Conservation (phyloP, 1,140 invertebrate genomes). For the Panonychus citri region DNA sequence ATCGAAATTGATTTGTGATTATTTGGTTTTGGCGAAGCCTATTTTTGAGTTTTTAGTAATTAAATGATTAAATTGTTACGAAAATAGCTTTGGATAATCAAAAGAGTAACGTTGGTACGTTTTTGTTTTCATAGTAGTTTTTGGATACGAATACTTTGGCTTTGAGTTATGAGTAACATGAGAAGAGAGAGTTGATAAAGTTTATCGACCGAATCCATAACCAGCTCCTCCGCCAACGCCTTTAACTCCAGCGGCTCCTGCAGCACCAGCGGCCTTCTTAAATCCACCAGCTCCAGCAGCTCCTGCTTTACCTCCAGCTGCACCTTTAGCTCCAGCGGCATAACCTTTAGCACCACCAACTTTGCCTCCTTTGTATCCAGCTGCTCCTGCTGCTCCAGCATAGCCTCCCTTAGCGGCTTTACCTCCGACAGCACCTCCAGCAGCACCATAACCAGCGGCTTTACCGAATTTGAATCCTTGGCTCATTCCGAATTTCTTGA, state of each 20-base stretch:
- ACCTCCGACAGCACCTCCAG: constrained; percentile 4
- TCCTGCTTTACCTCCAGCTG: background rate
- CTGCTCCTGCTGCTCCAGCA: background rate
- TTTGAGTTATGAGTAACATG: too few relatives aligned
- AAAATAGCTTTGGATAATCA: too few relatives aligned
- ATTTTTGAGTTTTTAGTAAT: too few relatives aligned
- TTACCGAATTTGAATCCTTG: constrained; percentile 9
- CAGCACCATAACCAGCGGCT: constrained; percentile 2
- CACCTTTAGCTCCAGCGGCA: background rate
- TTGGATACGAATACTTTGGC: too few relatives aligned
- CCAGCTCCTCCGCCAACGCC: background rate
- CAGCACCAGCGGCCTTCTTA: background rate
- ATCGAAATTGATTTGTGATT: too few relatives aligned
- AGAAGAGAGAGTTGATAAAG: too few relatives aligned
- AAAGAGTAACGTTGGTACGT: too few relatives aligned
- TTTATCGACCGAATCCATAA: background rate
- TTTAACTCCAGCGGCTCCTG: background rate
- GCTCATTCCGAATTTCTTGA: constrained; percentile 6
- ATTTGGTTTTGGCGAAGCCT: too few relatives aligned
- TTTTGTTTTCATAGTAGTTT: too few relatives aligned
- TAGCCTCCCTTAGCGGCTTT: background rate
- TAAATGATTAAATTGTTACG: too few relatives aligned
- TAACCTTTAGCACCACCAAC: background rate
- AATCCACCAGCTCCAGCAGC: background rate
- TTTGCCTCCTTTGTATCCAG: background rate